These are phyloP conservation scores for Littorina saxatilis DNA, from an alignment of 1,140 invertebrate species.

Conservation along the genomic window DNA sequence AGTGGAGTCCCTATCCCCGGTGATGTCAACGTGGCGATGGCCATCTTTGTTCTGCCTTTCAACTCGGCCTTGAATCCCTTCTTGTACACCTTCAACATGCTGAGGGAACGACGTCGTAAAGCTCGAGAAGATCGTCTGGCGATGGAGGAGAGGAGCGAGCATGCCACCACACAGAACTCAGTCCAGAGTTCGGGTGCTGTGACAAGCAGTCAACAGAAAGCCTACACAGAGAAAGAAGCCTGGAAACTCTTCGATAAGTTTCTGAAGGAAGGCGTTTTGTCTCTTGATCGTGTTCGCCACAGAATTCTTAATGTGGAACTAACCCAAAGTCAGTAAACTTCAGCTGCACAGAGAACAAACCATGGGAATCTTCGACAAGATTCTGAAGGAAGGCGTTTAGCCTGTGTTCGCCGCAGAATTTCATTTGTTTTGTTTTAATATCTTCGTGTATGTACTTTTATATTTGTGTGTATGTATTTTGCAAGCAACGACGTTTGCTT, in stretches of 20 bases:
- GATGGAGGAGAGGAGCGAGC: background rate
- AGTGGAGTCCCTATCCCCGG: conserved; percentile 15
- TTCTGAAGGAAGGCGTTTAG: too few relatives aligned
- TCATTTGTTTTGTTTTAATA: too few relatives aligned
- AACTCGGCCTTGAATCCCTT: conserved; percentile 46
- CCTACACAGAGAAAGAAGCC: background rate
- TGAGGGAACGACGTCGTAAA: background rate
- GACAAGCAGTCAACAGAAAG: background rate
- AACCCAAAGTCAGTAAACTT: too few relatives aligned
- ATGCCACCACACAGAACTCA: background rate
- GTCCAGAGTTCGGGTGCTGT: background rate
- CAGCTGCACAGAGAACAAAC: too few relatives aligned
- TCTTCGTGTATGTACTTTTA: too few relatives aligned
- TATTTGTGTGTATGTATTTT: too few relatives aligned
- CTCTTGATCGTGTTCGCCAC: background rate
- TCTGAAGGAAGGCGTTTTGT: background rate
- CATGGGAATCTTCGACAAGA: too few relatives aligned
- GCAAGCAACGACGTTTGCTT: too few relatives aligned
- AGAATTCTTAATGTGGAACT: too few relatives aligned
- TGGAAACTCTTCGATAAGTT: background rate
- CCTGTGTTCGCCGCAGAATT: too few relatives aligned
- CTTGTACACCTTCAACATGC: conserved; percentile 34
- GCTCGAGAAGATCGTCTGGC: background rate
- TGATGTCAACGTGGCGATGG: conserved; percentile 26
- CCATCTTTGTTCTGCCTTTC: too few relatives aligned